These are phyloP conservation scores for Strigops habroptila DNA, from an alignment of 2,113 vertebrate species.

Conservation along the genomic window DNA sequence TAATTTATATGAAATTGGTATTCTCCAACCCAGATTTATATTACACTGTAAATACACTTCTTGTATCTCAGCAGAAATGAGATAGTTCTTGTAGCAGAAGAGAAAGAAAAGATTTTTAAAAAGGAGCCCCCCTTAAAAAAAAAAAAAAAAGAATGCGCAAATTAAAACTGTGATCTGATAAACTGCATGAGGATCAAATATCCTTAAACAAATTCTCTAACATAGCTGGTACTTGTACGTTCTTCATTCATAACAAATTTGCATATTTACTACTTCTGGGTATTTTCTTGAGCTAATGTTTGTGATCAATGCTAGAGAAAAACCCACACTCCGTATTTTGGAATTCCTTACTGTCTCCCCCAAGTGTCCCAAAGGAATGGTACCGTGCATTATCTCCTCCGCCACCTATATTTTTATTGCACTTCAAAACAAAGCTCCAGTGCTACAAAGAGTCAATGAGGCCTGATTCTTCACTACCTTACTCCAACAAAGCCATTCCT, in stretches of 20 bases:
- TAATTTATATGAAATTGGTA: conserved; percentile 56
- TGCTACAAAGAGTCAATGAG: conserved; percentile 12
- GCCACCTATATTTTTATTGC: conserved; percentile 52
- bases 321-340: background rate
- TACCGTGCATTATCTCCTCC: conserved; percentile 28
- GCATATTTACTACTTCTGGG: conserved; percentile 61
- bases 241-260: conserved; percentile 47
- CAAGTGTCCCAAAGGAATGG: background rate
- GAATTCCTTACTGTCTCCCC: background rate
- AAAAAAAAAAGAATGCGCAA: background rate
- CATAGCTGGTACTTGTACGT: background rate
- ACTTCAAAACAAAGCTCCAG: conserved; percentile 52
- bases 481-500: conserved; percentile 5
- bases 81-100: background rate
- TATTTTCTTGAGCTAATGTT: conserved; percentile 39
- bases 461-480: conserved; percentile 30
- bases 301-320: conserved; percentile 19
- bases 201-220: conserved; percentile 33
- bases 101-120: background rate
- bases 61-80: background rate
- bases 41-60: conserved; percentile 16
- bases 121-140: background rate
- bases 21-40: conserved; percentile 46
- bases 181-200: conserved; percentile 25
- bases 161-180: conserved; percentile 45